These are phyloP conservation scores for Australoheros scitulus DNA, from an alignment of 2,113 vertebrate species.

Conservation along the genomic window DNA sequence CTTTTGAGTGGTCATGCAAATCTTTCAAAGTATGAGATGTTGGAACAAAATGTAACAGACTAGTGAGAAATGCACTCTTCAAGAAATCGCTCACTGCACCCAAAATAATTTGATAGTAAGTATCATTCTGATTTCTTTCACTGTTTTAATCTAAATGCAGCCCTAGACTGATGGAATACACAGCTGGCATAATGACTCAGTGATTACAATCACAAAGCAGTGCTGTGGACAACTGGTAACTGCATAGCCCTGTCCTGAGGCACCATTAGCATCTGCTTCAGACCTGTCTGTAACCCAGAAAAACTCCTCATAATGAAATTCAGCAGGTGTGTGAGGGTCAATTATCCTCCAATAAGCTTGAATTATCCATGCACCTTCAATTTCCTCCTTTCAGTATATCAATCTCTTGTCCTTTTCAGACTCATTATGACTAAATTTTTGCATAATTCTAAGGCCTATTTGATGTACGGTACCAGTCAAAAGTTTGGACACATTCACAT, in stretches of 20 bases:
- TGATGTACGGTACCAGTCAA: not conserved
- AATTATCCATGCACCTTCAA: slow-evolving; percentile 31
- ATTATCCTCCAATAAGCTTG: slow-evolving; percentile 21
- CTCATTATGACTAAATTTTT: slow-evolving; percentile 21
- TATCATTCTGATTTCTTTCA: not conserved
- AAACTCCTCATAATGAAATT: slow-evolving; percentile 47
- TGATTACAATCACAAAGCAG: slow-evolving; percentile 53
- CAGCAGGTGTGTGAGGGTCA: not conserved
- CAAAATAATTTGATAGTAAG: slow-evolving; percentile 12
- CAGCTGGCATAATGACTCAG: slow-evolving; percentile 42
- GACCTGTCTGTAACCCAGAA: slow-evolving; percentile 9
- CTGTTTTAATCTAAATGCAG: slow-evolving; percentile 20
- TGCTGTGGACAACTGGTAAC: not conserved
- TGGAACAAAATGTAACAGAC: not conserved
- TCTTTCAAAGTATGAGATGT: not conserved
- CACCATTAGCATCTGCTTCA: slow-evolving; percentile 43
- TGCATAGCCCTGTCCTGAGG: not conserved
- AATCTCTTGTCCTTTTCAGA: slow-evolving; percentile 19
- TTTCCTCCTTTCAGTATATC: slow-evolving; percentile 11
- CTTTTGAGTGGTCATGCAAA: not conserved
- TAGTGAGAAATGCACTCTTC: not conserved
- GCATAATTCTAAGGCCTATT: slow-evolving; percentile 11
- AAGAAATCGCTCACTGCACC: not conserved
- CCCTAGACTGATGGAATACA: slow-evolving; percentile 28
- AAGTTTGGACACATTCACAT: too few relatives aligned